Evolutionary conservation across 2,797 vertebrate species (phyloP).

Genomic region (Takifugu rubripes): DNA sequence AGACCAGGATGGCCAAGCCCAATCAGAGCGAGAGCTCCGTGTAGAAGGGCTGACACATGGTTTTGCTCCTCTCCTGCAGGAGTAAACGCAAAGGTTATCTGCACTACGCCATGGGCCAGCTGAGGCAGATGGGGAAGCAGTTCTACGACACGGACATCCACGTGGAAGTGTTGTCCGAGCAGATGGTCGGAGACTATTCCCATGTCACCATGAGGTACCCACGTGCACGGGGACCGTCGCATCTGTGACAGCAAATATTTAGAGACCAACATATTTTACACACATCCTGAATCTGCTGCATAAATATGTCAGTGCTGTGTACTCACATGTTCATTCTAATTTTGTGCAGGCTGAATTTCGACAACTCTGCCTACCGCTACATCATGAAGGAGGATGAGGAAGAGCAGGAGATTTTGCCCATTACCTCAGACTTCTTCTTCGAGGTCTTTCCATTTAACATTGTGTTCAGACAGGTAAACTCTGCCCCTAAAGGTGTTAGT

Average conservation of each 20-base stretch:
- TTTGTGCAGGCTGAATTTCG: slow-evolving; percentile 74
- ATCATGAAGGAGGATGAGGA: slow-evolving; percentile 79
- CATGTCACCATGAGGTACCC: slow-evolving; percentile 78
- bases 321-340: slow-evolving; percentile 2
- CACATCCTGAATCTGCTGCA: neutral
- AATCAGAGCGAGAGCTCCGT: too few relatives aligned
- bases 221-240: neutral
- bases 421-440: slow-evolving; percentile 80
- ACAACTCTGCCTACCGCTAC: slow-evolving; percentile 79
- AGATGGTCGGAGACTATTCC: slow-evolving; percentile 78
- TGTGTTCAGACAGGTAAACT: slow-evolving; percentile 76
- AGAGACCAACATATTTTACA: neutral
- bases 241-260: too few relatives aligned
- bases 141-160: slow-evolving; percentile 80
- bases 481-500: neutral
- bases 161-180: slow-evolving; percentile 78
- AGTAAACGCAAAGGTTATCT: slow-evolving; percentile 77
- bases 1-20: neutral
- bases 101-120: slow-evolving; percentile 79
- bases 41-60: neutral
- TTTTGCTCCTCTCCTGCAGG: slow-evolving; percentile 46
- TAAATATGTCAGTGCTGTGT: neutral
- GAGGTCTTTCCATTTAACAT: slow-evolving; percentile 81
- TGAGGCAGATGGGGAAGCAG: slow-evolving; percentile 79
- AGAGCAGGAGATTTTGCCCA: slow-evolving; percentile 78